phyloP scores from a whole-genome alignment of 2,888 invertebrate genomes.

The Trichopoda pennipes region DNA sequence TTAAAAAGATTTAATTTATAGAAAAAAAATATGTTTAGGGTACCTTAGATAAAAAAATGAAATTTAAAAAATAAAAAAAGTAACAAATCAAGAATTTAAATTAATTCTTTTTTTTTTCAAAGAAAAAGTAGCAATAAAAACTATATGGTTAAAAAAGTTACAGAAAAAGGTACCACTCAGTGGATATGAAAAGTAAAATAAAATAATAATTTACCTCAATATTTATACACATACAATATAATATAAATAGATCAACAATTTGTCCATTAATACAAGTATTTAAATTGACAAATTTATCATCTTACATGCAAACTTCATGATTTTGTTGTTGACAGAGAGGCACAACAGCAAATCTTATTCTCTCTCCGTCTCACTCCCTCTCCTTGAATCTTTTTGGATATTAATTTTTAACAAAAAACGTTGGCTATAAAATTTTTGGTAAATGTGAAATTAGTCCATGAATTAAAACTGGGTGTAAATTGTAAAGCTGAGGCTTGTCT shows the following conservation, averaged over 20 bases:
- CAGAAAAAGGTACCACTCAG: conserved; percentile 22
- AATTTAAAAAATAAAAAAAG: not conserved
- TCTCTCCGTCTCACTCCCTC: not conserved
- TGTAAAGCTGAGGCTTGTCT: conserved; percentile 69
- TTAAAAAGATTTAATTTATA: not conserved
- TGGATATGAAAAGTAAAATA: conserved; percentile 9
- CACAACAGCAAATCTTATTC: not conserved
- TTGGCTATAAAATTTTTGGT: conserved; percentile 80
- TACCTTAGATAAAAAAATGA: conserved; percentile 12
- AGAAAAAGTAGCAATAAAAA: not conserved
- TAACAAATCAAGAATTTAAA: conserved; percentile 21
- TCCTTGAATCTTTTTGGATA: too few relatives aligned
- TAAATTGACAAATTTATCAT: conserved; percentile 5
- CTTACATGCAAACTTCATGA: conserved; percentile 31
- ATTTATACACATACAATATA: conserved; percentile 42
- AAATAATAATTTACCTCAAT: conserved; percentile 33
- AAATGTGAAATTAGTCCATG: conserved; percentile 81
- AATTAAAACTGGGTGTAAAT: conserved; percentile 80
- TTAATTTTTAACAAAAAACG: conserved; percentile 77
- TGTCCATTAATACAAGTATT: conserved; percentile 16
- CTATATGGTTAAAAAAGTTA: not conserved
- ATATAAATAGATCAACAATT: conserved; percentile 36
- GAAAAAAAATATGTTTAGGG: conserved; percentile 17
- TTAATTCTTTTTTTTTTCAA: not conserved
- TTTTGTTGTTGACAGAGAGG: conserved; percentile 11